A percentile compares a stretch with the other conserved stretches of the same genome.
phyloP scores from a whole-genome alignment of 2,888 invertebrate genomes.

The Volucella inflata region DNA sequence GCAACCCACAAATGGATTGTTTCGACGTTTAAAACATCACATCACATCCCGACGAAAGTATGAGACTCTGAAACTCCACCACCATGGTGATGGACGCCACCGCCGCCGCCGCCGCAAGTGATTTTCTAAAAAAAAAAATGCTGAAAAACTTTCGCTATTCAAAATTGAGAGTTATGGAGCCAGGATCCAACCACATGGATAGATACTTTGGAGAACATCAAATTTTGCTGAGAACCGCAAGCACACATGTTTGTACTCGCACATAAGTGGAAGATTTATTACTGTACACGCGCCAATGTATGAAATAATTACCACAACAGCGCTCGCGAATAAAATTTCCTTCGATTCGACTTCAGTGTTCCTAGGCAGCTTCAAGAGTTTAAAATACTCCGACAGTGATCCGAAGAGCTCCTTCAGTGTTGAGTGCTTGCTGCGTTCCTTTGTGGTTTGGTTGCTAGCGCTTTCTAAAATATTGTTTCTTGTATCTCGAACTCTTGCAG shows the following conservation, averaged over 20 bases:
- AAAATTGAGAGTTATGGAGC: no score
- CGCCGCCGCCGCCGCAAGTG: conserved; percentile 26
- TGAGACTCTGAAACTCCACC: conserved; percentile 1
- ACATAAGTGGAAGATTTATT: conserved; percentile 17
- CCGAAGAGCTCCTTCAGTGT: no score
- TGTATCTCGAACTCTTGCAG: conserved; percentile 16
- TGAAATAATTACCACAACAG: conserved; percentile 37
- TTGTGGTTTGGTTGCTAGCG: neutral
- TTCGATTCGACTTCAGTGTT: conserved; percentile 9
- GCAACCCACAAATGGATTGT: no score
- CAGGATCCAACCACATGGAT: neutral
- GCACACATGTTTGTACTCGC: neutral
- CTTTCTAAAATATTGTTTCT: conserved; percentile 23
- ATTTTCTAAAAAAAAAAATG: conserved; percentile 33
- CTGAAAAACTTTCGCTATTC: neutral
- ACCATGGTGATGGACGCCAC: neutral
- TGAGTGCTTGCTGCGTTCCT: no score
- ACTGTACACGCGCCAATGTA: conserved; percentile 13
- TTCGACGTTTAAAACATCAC: conserved; percentile 37
- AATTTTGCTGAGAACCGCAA: conserved; percentile 2
- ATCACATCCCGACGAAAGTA: conserved; percentile 10
- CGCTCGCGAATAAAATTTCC: conserved; percentile 16
- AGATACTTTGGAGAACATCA: neutral
- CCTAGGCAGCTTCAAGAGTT: neutral
- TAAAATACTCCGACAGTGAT: no score